Percentiles rank a stretch among this genome's conserved stretches.
These are phyloP conservation scores for Anarrhichthys ocellatus DNA, from an alignment of 2,113 vertebrate species.

Conservation along the genomic window DNA sequence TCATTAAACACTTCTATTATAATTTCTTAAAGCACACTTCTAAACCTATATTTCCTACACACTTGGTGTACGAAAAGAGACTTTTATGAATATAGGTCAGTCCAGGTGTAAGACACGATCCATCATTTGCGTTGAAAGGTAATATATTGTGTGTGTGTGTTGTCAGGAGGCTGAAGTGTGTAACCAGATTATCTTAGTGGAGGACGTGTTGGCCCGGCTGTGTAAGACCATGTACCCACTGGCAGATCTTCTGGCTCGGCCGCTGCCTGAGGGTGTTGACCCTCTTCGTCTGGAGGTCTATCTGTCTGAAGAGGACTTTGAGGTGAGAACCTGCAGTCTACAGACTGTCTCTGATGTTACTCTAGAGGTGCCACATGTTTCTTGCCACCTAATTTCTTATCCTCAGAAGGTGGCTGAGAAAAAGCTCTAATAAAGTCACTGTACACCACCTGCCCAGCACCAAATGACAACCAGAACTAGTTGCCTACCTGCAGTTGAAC, in stretches of 20 bases:
- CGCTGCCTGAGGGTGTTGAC: constrained; percentile 92
- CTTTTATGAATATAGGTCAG: background rate
- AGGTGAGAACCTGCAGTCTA: constrained; percentile 78
- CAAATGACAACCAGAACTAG: background rate
- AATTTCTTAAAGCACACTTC: too few relatives aligned
- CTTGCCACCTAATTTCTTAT: background rate
- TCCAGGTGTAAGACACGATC: constrained; percentile 20
- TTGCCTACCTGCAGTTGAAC: background rate
- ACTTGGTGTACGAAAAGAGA: background rate
- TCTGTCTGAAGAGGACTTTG: constrained; percentile 91
- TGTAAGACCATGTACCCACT: constrained; percentile 90
- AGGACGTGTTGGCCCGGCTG: constrained; percentile 91
- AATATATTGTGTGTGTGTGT: background rate
- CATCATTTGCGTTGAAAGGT: background rate
- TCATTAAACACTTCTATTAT: too few relatives aligned
- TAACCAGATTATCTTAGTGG: constrained; percentile 93
- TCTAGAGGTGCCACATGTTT: background rate
- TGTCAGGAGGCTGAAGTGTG: constrained; percentile 91
- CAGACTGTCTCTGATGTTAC: background rate
- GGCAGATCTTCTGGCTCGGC: constrained; percentile 88
- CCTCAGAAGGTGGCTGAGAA: background rate
- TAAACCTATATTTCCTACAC: too few relatives aligned
- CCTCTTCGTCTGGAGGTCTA: constrained; percentile 95
- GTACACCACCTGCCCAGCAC: background rate
- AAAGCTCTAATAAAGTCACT: background rate